These are phyloP conservation scores for Astur gentilis DNA, from an alignment of 2,113 vertebrate species.

Conservation along the genomic window DNA sequence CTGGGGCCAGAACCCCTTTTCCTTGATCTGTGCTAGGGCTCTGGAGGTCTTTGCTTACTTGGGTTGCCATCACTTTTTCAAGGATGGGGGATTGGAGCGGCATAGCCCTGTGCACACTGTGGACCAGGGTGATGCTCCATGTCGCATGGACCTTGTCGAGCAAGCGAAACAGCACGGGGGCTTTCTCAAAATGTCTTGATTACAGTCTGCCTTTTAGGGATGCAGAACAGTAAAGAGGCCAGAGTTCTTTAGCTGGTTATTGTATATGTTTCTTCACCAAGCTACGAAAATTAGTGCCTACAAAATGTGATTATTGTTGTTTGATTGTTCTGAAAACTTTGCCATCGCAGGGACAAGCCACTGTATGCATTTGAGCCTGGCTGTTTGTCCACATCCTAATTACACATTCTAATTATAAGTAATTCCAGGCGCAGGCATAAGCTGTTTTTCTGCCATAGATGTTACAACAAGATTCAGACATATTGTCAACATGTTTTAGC, in stretches of 20 bases:
- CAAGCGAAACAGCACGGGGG: not conserved
- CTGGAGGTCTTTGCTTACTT: not conserved
- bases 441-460: not conserved
- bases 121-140: not conserved
- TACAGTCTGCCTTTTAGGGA: not conserved
- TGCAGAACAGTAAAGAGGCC: not conserved
- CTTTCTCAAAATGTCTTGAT: not conserved
- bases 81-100: not conserved
- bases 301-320: not conserved
- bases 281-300: constrained; percentile 11
- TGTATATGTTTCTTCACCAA: not conserved
- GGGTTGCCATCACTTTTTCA: not conserved
- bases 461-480: constrained; percentile 26
- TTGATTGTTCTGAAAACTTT: not conserved
- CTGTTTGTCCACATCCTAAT: constrained; percentile 6
- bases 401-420: constrained; percentile 21
- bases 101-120: not conserved
- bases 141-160: not conserved
- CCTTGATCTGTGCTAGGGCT: not conserved
- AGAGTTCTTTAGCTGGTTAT: not conserved
- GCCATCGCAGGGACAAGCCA: not conserved
- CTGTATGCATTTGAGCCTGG: not conserved
- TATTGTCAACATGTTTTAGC: constrained; percentile 27
- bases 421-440: not conserved
- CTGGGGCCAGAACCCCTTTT: not conserved